Evolutionary conservation across 92 coral and sea anemone genomes (phyloP), one percentile per base, ranked within the genome.

Genomic region (Zoanthus solanderi): DNA sequence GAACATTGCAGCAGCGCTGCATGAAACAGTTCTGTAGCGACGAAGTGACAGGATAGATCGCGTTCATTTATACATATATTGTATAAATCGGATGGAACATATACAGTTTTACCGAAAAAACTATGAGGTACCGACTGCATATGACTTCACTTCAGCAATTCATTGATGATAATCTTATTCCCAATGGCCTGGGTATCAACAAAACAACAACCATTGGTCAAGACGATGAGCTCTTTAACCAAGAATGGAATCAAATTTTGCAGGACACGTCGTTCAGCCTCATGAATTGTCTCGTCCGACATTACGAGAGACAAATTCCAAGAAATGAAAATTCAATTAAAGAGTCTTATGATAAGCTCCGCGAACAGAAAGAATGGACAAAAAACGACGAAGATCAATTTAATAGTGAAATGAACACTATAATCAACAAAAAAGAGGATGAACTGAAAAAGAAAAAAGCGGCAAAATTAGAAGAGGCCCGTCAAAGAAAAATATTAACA

Each of bases 401-500:
- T 45, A 72, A 72, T 72, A 72, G 52, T 32, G 76, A 72, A 73
- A 73, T 73, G 78, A 10, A 73, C 78, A 42, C 78, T 73, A 42
- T 73, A 34, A 73, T 73, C 78, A 47, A 73, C 54, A 42, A 73
- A 73, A 73, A 73, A 34, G 54, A 73, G 56, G 30, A 42, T 14
- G 30, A 73, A 73, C 78, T 42, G 78, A 73, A 57, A 57, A 57
- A 57, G 65, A 57, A 57, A 57, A 57, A 57, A 57, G 65, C n/a
- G 65, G 65, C 65, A 57, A 57, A 57, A 57, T 57, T 57, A 57
- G 65, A 57, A 57, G 65, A 57, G 78, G 17, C 78, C 12, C 78
- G 78, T 73, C 78, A 73, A 73, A 73, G 77, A 73, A 73, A 73
- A 45, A 73, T 69, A 73, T 73, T 45, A 73, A 34, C 56, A 73